Percentiles rank a stretch among this genome's conserved stretches.
These are phyloP conservation scores for Myiopsitta monachus DNA, from an alignment of 2,113 vertebrate genomes.

Conservation along the genomic window DNA sequence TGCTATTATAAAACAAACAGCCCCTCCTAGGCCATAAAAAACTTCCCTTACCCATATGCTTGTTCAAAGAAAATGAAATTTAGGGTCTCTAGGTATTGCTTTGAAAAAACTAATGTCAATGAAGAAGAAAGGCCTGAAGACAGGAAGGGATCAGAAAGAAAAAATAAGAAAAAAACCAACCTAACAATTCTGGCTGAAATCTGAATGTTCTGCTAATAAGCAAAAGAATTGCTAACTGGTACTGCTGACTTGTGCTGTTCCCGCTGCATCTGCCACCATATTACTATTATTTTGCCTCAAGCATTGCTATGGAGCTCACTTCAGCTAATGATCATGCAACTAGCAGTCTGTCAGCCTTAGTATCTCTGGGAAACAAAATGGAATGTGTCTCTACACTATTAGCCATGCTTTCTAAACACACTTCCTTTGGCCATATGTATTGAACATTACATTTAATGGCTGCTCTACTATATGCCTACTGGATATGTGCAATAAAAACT, in stretches of 20 bases:
- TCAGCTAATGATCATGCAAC: constrained; percentile 44
- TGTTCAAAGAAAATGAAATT: constrained; percentile 4
- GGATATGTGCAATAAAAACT: neutral
- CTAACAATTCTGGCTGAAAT: neutral
- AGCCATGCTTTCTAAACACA: constrained; percentile 23
- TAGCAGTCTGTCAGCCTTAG: constrained; percentile 18
- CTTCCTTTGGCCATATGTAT: constrained; percentile 22
- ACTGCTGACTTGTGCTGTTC: constrained; percentile 25
- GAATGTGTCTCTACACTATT: constrained; percentile 20
- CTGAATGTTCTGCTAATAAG: neutral
- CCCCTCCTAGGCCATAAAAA: neutral
- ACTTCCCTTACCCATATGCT: neutral
- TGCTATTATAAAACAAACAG: neutral
- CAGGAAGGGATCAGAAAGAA: neutral
- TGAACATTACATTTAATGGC: neutral
- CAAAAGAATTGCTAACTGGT: neutral
- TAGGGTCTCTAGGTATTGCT: neutral
- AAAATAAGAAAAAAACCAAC: neutral
- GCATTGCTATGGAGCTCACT: constrained; percentile 35
- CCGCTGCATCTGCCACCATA: constrained; percentile 39
- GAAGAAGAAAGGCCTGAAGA: neutral
- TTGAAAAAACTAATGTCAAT: neutral
- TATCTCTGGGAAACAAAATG: constrained; percentile 2
- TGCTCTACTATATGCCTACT: neutral
- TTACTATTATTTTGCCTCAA: constrained; percentile 51